These are phyloP conservation scores for Lasioglossum calceatum DNA, from an alignment of 2,888 invertebrate genomes.

Conservation along the genomic window DNA sequence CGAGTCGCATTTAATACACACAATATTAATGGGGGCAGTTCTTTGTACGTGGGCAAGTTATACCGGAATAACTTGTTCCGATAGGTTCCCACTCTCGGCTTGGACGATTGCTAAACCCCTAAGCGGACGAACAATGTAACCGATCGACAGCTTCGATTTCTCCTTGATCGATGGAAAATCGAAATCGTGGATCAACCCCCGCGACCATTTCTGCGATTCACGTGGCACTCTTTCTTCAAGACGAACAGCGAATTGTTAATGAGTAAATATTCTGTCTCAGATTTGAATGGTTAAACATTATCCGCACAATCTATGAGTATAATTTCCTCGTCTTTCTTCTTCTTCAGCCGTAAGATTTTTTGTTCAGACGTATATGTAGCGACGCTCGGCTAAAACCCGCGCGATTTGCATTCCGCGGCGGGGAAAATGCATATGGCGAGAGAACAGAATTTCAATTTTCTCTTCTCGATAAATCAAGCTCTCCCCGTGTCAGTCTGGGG, in stretches of 20 bases:
- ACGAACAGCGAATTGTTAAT: not conserved
- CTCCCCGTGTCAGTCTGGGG: slow-evolving; percentile 14
- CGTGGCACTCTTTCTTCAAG: not conserved
- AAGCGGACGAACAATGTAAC: slow-evolving; percentile 68
- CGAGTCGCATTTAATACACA: slow-evolving; percentile 63
- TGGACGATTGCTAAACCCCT: slow-evolving; percentile 66
- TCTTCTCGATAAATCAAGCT: slow-evolving; percentile 31
- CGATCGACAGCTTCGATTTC: not conserved
- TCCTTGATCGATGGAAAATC: not conserved
- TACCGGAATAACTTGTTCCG: slow-evolving; percentile 72
- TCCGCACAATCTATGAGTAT: not conserved
- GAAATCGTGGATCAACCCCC: not conserved
- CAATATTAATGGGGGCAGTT: slow-evolving; percentile 69
- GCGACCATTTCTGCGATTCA: not conserved
- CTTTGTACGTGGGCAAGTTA: slow-evolving; percentile 70
- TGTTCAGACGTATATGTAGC: not conserved
- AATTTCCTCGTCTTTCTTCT: not conserved
- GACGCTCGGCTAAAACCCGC: not conserved
- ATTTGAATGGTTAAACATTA: too few relatives aligned
- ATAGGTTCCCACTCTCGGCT: slow-evolving; percentile 54
- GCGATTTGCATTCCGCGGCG: not conserved
- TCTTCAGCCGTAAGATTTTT: not conserved
- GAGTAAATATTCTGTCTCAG: not conserved
- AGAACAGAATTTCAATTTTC: slow-evolving; percentile 4
- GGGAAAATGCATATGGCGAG: not conserved